A percentile compares a stretch with the other conserved stretches of the same genome.
Evolutionary conservation across 2,797 vertebrate genomes (phyloP).

Genomic region (Melanotaenia trifasciata): DNA sequence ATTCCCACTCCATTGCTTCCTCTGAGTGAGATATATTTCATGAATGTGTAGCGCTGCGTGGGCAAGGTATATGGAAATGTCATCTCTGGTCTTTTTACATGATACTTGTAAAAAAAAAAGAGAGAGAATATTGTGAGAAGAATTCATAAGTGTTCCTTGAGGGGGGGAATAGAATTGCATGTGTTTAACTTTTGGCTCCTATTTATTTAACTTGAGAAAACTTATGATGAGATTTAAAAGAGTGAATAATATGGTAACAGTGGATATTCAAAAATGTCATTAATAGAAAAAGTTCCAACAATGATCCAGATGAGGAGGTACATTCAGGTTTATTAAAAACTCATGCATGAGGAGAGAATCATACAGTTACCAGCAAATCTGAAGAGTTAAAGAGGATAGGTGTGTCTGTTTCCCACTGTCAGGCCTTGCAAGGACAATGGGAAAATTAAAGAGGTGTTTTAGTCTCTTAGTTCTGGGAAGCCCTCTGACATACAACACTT

Average conservation of each 20-base stretch:
- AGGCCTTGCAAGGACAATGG: no score
- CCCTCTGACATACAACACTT: no score
- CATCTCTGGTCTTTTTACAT: conserved; percentile 51
- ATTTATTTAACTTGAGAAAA: neutral
- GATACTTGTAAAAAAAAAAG: conserved; percentile 14
- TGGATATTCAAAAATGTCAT: no score
- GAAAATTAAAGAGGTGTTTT: no score
- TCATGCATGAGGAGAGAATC: no score
- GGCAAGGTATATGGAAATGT: conserved; percentile 61
- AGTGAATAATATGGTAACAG: neutral
- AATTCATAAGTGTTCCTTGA: conserved; percentile 1
- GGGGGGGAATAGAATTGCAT: neutral
- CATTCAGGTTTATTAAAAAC: no score
- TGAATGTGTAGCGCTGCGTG: conserved; percentile 39
- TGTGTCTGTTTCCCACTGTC: no score
- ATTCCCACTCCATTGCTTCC: conserved; percentile 58
- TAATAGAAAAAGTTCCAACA: no score
- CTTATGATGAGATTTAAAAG: neutral
- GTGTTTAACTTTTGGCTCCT: neutral
- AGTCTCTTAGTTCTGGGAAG: no score
- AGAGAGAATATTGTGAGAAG: neutral
- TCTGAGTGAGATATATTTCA: conserved; percentile 47
- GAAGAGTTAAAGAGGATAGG: no score
- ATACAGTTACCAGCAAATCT: no score
- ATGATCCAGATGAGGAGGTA: no score